A percentile compares a stretch with the other conserved stretches of the same genome.
phyloP scores from a whole-genome alignment of 2,888 invertebrate species.

The Caenorhabditis uteleia region DNA sequence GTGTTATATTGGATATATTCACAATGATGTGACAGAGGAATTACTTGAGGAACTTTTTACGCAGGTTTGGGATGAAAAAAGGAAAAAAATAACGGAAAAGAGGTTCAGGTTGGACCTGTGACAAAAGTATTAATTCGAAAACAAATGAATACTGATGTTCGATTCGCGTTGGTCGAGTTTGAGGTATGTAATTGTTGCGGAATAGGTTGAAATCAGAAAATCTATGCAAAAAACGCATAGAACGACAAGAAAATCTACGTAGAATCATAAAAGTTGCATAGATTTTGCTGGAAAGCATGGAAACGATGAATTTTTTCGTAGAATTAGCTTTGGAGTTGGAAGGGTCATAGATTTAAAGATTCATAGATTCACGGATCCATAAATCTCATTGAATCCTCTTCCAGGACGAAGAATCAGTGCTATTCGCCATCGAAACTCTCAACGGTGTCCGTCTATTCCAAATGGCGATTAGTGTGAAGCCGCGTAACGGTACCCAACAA shows the following conservation, averaged over 20 bases:
- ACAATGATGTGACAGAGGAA: constrained; percentile 42
- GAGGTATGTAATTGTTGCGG: constrained; percentile 8
- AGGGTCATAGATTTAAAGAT: too few species aligned
- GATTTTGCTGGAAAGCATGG: too few species aligned
- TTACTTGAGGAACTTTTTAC: constrained; percentile 56
- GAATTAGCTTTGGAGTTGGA: not conserved
- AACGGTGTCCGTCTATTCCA: constrained; percentile 50
- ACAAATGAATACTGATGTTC: constrained; percentile 14
- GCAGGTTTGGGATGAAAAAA: constrained; percentile 39
- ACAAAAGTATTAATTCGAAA: constrained; percentile 33
- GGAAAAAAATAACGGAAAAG: not conserved
- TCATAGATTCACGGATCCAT: too few species aligned
- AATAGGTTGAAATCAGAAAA: not conserved
- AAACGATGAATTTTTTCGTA: too few species aligned
- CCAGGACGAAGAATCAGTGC: constrained; percentile 51
- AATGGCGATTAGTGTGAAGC: constrained; percentile 44
- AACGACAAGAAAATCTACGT: too few species aligned
- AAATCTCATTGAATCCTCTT: not conserved
- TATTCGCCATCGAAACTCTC: constrained; percentile 56
- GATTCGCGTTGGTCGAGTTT: constrained; percentile 57
- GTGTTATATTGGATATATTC: constrained; percentile 45
- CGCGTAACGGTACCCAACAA: constrained; percentile 43
- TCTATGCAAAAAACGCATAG: not conserved
- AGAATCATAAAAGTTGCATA: too few species aligned
- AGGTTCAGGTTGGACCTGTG: constrained; percentile 51